Conservation (phyloP, 2,113 vertebrate species). For the Dromas ardeola region DNA sequence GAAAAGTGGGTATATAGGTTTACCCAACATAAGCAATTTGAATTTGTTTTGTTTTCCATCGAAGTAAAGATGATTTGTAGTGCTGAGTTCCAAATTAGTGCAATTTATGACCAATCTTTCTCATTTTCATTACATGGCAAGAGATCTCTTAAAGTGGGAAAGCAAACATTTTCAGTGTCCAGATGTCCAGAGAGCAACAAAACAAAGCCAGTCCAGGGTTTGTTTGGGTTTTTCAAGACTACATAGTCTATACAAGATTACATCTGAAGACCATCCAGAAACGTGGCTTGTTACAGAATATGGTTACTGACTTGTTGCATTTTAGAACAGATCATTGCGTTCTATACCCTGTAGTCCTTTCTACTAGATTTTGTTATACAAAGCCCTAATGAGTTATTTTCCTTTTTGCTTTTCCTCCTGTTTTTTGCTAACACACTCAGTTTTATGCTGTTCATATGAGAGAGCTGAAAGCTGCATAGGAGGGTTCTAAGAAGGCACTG, state of each 20-base stretch:
- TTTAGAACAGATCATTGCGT: not conserved
- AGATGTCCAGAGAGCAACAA: not conserved
- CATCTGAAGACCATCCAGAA: not conserved
- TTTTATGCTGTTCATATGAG: not conserved
- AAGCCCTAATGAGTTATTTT: not conserved
- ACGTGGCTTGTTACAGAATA: not conserved
- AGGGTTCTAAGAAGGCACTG: not conserved
- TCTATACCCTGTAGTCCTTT: not conserved
- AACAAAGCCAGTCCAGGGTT: not conserved
- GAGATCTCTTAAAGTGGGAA: not conserved
- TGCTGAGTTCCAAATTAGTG: not conserved
- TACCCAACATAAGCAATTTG: not conserved
- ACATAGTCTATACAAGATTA: not conserved
- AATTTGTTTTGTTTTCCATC: not conserved
- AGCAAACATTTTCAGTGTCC: not conserved
- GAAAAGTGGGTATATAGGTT: not conserved
- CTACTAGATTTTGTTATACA: not conserved
- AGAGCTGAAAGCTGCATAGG: not conserved
- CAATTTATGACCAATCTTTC: not conserved
- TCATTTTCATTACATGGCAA: not conserved
- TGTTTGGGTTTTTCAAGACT: not conserved
- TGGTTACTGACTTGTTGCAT: not conserved
- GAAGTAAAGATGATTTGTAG: not conserved
- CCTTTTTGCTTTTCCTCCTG: not conserved
- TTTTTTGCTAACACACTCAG: not conserved